Percentiles rank a stretch among this genome's conserved stretches.
Evolutionary conservation across 2,888 invertebrate genomes (phyloP).

Genomic region (Noctua janthina): DNA sequence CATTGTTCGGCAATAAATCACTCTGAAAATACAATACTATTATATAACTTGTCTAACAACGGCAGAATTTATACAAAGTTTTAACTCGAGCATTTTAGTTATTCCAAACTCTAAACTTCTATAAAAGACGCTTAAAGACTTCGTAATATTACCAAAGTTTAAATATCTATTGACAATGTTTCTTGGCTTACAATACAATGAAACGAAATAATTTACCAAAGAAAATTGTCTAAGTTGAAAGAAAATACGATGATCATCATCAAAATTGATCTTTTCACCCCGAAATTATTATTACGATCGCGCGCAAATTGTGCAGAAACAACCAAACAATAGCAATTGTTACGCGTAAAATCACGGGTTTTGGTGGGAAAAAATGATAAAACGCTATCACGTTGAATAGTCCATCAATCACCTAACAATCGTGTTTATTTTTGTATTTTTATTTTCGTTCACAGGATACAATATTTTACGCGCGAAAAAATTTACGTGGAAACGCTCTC

Average conservation of each 20-base stretch:
- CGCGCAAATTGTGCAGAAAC: slow-evolving; percentile 59
- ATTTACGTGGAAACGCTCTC: slow-evolving; percentile 16
- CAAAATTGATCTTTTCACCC: slow-evolving; percentile 49
- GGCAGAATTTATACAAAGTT: slow-evolving; percentile 42
- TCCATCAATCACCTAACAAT: slow-evolving; percentile 65
- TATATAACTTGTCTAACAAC: slow-evolving; percentile 36
- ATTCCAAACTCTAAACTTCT: slow-evolving; percentile 42
- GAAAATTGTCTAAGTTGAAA: slow-evolving; percentile 33
- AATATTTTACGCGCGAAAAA: slow-evolving; percentile 53
- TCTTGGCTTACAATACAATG: slow-evolving; percentile 21
- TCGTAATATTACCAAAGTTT: slow-evolving; percentile 46
- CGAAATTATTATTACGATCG: slow-evolving; percentile 29
- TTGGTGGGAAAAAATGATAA: slow-evolving; percentile 59
- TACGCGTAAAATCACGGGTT: slow-evolving; percentile 56
- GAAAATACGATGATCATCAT: slow-evolving; percentile 44
- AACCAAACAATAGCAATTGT: slow-evolving; percentile 61
- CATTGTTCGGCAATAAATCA: slow-evolving; percentile 41
- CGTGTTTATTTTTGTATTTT: slow-evolving; percentile 55
- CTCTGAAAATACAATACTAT: slow-evolving; percentile 45
- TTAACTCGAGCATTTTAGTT: slow-evolving; percentile 37
- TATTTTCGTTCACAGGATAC: slow-evolving; percentile 40
- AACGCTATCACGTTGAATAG: slow-evolving; percentile 55
- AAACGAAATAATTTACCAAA: slow-evolving; percentile 34
- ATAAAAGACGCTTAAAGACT: slow-evolving; percentile 45
- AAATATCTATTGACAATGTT: slow-evolving; percentile 40